Base-by-base conservation (phyloP, 2,888 invertebrate species). In the Scelioninae gen. 1 region DNA sequence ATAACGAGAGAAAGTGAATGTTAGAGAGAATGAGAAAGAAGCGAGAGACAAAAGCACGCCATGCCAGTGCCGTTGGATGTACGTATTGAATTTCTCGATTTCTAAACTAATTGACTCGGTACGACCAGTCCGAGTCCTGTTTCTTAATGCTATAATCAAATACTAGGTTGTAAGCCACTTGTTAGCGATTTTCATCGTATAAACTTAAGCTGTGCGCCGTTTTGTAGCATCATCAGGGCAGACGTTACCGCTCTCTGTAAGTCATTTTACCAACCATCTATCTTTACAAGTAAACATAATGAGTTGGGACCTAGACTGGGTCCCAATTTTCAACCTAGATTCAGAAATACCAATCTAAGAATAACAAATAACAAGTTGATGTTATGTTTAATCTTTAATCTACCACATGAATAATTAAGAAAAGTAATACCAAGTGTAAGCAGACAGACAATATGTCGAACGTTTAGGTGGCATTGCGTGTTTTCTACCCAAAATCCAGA, bases 231-330 rank as follows among this genome's bases (percentile, higher is more conserved):
- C 91, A 88, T 83, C 92, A 91, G 91, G 79, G 92, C 91, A 92
- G 91, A 91, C 90, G 89, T 92, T 91, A 88, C 92, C 91, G 90
- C 91, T 92, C 92, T 92, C 92, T 92, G 92, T 92, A 92, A 92
- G 92, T 92, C 88, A 91, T 23, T 90, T 79, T 88, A 87, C 87
- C 87, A 91, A 91, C 88, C 88, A 89, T 89, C 87, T 91, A 90
- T 91, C 88, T 90, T 88, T 91, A 47, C 6, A 66, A 88, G 87
- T 91, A 79, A 89, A 87, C 87, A 88, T 89, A 89, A 87, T 88
- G 86, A 87, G 55, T 71, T 62, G 45, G 71, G 71, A 29, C 63
- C 63, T 31, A 63, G 56, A 13, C 51, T 65, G 65, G 23, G 23
- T 23, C 23, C 23, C 23, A 23, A 23, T 4, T 23, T 23, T 4